Percentiles rank a stretch among this genome's conserved stretches.
Conservation (phyloP, 2,888 invertebrate genomes). For the Leptinotarsa haldemani region DNA sequence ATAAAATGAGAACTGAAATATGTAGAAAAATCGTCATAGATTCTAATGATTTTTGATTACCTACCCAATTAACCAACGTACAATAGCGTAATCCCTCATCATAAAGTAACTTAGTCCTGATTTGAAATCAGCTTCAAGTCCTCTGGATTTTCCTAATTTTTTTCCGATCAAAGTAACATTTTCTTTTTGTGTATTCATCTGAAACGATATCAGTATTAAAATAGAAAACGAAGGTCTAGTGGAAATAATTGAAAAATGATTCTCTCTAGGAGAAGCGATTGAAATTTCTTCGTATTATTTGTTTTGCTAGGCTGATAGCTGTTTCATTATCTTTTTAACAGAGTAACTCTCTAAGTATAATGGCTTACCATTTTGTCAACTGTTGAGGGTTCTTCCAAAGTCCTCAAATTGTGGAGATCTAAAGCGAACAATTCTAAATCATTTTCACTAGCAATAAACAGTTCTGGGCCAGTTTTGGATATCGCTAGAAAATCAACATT, state of each 20-base stretch:
- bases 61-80: constrained; percentile 66
- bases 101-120: constrained; percentile 66
- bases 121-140: constrained; percentile 63
- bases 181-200: constrained; percentile 23
- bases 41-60: background rate
- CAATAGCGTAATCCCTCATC: constrained; percentile 64
- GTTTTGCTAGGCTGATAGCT: no score
- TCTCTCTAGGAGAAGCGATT: no score
- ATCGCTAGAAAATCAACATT: constrained; percentile 59
- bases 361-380: constrained; percentile 32
- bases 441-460: constrained; percentile 60
- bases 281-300: no score
- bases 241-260: no score
- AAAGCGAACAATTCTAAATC: constrained; percentile 59
- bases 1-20: no score
- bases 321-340: background rate
- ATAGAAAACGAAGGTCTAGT: background rate
- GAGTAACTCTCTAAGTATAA: background rate
- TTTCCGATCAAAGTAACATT: constrained; percentile 60
- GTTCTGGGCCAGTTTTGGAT: constrained; percentile 55
- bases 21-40: no score
- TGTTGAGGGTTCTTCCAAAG: constrained; percentile 40
- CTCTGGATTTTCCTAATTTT: constrained; percentile 65
- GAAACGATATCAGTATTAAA: constrained; percentile 10
- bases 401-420: constrained; percentile 52